Conservation (phyloP, 2,888 invertebrate species). For the Timandra comae region DNA sequence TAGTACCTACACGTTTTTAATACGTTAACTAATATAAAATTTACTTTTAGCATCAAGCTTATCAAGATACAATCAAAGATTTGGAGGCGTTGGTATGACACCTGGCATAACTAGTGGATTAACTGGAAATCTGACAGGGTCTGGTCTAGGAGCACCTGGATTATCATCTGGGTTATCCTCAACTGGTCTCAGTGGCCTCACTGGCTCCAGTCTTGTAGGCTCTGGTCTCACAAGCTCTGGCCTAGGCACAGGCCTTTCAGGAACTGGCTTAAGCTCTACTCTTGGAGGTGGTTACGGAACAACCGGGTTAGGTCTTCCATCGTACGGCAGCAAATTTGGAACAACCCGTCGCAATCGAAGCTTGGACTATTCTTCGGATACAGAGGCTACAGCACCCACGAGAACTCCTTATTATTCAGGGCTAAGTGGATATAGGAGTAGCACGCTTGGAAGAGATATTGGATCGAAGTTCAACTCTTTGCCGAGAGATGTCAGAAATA, state of each 20-base stretch:
- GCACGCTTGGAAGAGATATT: slow-evolving; percentile 76
- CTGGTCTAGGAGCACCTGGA: slow-evolving; percentile 47
- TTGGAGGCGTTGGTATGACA: slow-evolving; percentile 64
- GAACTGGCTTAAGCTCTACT: slow-evolving; percentile 55
- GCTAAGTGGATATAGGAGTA: slow-evolving; percentile 66
- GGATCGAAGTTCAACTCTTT: slow-evolving; percentile 84
- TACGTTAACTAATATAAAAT: neutral
- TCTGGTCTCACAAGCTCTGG: slow-evolving; percentile 59
- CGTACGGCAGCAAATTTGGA: slow-evolving; percentile 73
- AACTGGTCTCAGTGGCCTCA: slow-evolving; percentile 64
- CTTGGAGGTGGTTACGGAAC: slow-evolving; percentile 61
- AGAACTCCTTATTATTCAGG: slow-evolving; percentile 85
- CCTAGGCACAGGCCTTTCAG: slow-evolving; percentile 52
- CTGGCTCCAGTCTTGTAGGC: slow-evolving; percentile 62
- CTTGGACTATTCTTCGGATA: slow-evolving; percentile 95
- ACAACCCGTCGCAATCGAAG: slow-evolving; percentile 86
- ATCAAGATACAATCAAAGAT: slow-evolving; percentile 80
- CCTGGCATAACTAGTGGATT: slow-evolving; percentile 50
- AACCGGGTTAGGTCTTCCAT: slow-evolving; percentile 58
- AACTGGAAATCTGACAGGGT: slow-evolving; percentile 31
- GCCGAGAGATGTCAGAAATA: slow-evolving; percentile 81
- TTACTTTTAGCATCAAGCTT: slow-evolving; percentile 65
- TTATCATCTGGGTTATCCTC: slow-evolving; percentile 63
- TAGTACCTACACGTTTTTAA: no score
- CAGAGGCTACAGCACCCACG: slow-evolving; percentile 92